Percentiles rank a stretch among this genome's conserved stretches.
These are phyloP conservation scores for Gnathonemus longibarbis DNA, from an alignment of 2,113 vertebrate genomes.

Conservation along the genomic window DNA sequence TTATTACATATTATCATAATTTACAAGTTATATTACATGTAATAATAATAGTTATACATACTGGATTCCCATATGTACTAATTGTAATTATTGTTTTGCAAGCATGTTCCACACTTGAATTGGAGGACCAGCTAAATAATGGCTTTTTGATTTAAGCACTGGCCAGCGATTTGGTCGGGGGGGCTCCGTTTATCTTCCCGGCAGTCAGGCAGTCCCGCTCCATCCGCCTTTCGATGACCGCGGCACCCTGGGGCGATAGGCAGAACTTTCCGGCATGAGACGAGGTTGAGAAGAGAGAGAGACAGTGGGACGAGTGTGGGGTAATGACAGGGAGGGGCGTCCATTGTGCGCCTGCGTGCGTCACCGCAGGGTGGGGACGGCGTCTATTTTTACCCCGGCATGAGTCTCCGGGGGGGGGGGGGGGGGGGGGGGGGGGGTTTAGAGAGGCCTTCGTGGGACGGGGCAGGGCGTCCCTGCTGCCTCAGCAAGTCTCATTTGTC, in stretches of 20 bases:
- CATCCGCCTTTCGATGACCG: background rate
- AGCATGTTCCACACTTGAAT: background rate
- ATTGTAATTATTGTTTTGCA: background rate
- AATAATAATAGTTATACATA: background rate
- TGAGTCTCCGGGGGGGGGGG: constrained; percentile 4
- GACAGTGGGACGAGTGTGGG: background rate
- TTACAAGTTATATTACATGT: background rate
- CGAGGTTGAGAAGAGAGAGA: background rate
- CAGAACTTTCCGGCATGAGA: background rate
- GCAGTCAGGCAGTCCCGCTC: background rate
- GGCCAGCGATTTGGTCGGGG: background rate
- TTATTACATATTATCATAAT: background rate
- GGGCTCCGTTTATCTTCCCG: background rate
- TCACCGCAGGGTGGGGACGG: background rate
- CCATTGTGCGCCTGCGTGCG: background rate
- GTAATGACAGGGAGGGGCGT: background rate
- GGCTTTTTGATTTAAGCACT: background rate
- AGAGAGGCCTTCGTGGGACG: background rate
- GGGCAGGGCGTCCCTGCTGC: constrained; percentile 9
- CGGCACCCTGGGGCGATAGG: background rate
- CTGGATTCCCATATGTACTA: background rate
- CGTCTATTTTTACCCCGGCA: background rate
- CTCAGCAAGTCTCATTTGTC: constrained; percentile 18
- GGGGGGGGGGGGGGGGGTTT: background rate
- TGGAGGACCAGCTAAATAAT: background rate